Evolutionary conservation across 2,113 vertebrate genomes (phyloP), one percentile per base, ranked within the genome.

Genomic region (Zapus hudsonius): DNA sequence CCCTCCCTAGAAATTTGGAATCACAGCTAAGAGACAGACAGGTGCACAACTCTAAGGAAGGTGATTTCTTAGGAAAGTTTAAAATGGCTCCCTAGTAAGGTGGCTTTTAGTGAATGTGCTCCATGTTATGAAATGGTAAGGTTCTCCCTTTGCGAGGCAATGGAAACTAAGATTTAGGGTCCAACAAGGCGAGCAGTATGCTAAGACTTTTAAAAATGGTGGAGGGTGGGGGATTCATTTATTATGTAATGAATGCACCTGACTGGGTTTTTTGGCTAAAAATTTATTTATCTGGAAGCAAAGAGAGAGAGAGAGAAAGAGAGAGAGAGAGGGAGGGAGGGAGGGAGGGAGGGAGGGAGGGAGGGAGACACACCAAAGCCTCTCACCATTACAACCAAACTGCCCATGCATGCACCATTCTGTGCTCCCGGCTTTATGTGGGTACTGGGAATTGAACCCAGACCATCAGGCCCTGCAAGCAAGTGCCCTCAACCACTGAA

Each of bases 101-200:
- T 55, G 91, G 33, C 15, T 79, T 92, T 75, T 52, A 64, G 22
- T 29, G 15, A 8, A 2, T 67, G 17, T 38, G 25, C 42, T 72
- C 92, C 72, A 81, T 42, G 40, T 90, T 73, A 79, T 27, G 15
- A 80, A 72, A 70, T 76, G 25, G 1, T 67, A 84, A n/a, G 33
- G 3, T 74, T 80, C 47, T 91, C 16, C 36, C 17, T 85, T 67
- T 91, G n/a, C 90, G 19, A 93, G 63, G 33, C 25, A 82, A 80
- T 52, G 31, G 25, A 33, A 70, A 69, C 16, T 33, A 63, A 94
- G 38, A 91, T 67, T 74, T 84, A 81, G 47, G n/a, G 16, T 38
- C 57, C 47, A 74, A 80, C 66, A 57, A 40, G 44, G 20, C 6
- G 31, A 80, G 44, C 89, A 86, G 42, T 70, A 12, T 76, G 66